A percentile compares a stretch with the other conserved stretches of the same genome.
phyloP scores from a whole-genome alignment of 2,113 vertebrate genomes.

The Melanerpes formicivorus region DNA sequence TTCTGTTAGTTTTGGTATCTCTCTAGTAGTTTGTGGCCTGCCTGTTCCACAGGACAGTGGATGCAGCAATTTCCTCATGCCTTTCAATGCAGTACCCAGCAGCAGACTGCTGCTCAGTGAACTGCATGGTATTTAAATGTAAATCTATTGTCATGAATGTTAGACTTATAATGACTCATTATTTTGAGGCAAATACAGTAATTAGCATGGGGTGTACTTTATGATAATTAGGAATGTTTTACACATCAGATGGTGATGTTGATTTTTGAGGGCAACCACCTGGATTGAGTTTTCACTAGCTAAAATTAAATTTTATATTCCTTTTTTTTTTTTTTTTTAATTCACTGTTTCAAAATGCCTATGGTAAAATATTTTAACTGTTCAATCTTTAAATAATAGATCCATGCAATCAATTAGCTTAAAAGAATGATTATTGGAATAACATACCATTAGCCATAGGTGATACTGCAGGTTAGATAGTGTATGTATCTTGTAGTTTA shows the following conservation, averaged over 20 bases:
- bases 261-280: conserved; percentile 54
- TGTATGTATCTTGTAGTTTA: not conserved
- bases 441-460: not conserved
- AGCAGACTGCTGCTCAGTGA: not conserved
- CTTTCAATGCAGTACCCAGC: not conserved
- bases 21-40: not conserved
- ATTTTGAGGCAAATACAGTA: conserved; percentile 25
- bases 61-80: not conserved
- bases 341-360: not conserved
- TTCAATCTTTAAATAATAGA: not conserved
- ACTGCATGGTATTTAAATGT: not conserved
- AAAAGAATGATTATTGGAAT: not conserved
- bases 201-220: conserved; percentile 30
- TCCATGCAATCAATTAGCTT: not conserved
- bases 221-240: conserved; percentile 50
- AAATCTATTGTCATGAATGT: not conserved
- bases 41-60: not conserved
- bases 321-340: not conserved
- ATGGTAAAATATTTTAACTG: not conserved
- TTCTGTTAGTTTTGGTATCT: not conserved
- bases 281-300: not conserved
- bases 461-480: not conserved
- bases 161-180: not conserved
- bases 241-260: conserved; percentile 62
- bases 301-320: conserved; percentile 10